phyloP scores from a whole-genome alignment of 2,797 vertebrate genomes.

The Spea hammondii region DNA sequence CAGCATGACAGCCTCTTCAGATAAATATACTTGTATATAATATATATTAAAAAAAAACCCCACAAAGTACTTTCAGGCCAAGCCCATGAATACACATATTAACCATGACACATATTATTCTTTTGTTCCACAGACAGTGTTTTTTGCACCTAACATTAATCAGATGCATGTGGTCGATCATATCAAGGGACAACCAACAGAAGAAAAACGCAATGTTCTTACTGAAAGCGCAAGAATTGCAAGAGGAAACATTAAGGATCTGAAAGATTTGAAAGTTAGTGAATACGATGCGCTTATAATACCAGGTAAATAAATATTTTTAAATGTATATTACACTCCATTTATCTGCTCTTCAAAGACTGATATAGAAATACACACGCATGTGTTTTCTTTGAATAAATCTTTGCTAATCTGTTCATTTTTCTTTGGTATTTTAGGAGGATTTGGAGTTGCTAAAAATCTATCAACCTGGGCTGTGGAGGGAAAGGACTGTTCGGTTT shows the following conservation, averaged over 20 bases:
- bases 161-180: conserved; percentile 90
- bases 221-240: conserved; percentile 85
- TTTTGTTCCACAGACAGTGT: conserved; percentile 65
- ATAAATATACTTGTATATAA: background rate
- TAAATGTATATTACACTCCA: too few species aligned
- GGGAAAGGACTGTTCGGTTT: conserved; percentile 63
- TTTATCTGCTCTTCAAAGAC: too few species aligned
- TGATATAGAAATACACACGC: too few species aligned
- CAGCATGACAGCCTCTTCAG: too few species aligned
- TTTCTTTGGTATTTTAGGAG: conserved; percentile 59
- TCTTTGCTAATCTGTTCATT: background rate
- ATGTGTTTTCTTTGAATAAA: too few species aligned
- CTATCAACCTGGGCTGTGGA: conserved; percentile 71
- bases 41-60: background rate
- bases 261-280: conserved; percentile 68
- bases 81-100: background rate
- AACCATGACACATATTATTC: background rate
- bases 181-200: conserved; percentile 73
- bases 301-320: conserved; percentile 68
- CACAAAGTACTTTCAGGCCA: background rate
- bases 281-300: conserved; percentile 77
- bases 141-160: conserved; percentile 77
- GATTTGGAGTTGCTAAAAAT: conserved; percentile 87
- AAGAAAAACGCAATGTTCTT: conserved; percentile 78
- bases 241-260: conserved; percentile 77